Percentiles rank a stretch among this genome's conserved stretches.
These are phyloP conservation scores for Urocyon cinereoargenteus DNA, from an alignment of 2,797 vertebrate genomes.

Conservation along the genomic window DNA sequence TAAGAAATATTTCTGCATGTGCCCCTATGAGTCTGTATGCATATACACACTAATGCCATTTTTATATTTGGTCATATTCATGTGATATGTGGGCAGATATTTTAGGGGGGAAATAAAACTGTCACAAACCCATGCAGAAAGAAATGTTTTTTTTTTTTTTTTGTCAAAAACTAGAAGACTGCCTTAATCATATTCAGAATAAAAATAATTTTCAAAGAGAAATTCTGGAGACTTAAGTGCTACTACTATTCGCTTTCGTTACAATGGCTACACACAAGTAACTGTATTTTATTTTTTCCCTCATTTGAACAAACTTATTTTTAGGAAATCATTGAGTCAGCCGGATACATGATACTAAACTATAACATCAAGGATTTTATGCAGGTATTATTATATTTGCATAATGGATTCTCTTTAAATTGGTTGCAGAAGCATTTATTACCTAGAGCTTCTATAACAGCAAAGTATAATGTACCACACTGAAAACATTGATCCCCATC, in stretches of 20 bases:
- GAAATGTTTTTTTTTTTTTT: neutral
- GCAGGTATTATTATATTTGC: slow-evolving; percentile 73
- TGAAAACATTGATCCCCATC: slow-evolving; percentile 72
- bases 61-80: neutral
- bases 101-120: neutral
- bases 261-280: neutral
- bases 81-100: neutral
- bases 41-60: neutral
- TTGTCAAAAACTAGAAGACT: neutral
- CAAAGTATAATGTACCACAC: slow-evolving; percentile 49
- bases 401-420: slow-evolving; percentile 73
- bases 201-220: slow-evolving; percentile 44
- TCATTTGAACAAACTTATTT: slow-evolving; percentile 58
- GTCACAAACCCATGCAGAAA: neutral
- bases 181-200: slow-evolving; percentile 20
- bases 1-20: neutral
- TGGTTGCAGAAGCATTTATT: slow-evolving; percentile 74
- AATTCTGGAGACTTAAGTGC: neutral
- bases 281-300: slow-evolving; percentile 32
- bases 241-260: neutral
- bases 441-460: slow-evolving; percentile 59
- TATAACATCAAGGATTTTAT: slow-evolving; percentile 69
- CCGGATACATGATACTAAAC: slow-evolving; percentile 51
- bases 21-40: neutral
- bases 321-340: slow-evolving; percentile 43